Conservation (phyloP, 2,113 vertebrate species). For the Edolisoma coerulescens region DNA sequence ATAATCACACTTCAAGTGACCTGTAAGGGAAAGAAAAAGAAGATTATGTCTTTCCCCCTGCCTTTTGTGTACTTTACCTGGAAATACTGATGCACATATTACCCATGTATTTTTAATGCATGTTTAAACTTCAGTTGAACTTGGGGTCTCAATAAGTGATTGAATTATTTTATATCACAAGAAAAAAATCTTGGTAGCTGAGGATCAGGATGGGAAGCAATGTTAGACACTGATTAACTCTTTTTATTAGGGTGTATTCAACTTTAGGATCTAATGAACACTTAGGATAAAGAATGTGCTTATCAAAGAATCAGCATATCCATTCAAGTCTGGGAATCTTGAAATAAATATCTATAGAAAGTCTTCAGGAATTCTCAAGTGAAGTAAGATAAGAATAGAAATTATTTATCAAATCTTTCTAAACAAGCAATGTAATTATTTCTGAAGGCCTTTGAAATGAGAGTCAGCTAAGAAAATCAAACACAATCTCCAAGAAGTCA, state of each 20-base stretch:
- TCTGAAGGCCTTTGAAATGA: constrained; percentile 43
- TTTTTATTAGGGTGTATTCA: background rate
- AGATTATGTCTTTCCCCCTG: background rate
- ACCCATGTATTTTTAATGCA: background rate
- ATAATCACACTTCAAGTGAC: background rate
- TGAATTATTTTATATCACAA: background rate
- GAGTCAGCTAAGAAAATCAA: constrained; percentile 40
- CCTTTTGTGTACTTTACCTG: background rate
- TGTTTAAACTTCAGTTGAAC: background rate
- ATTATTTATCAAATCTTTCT: constrained; percentile 30
- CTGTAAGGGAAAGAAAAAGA: background rate
- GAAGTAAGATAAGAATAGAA: constrained; percentile 18
- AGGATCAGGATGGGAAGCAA: background rate
- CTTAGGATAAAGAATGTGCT: background rate
- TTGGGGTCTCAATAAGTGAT: background rate
- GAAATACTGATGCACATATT: background rate
- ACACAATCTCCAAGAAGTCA: constrained; percentile 22
- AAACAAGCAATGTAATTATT: constrained; percentile 47
- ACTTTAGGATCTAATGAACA: constrained; percentile 16
- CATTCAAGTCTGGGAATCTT: constrained; percentile 4
- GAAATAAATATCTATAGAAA: constrained; percentile 27
- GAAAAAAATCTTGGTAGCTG: background rate
- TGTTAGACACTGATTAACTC: background rate
- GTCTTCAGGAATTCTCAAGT: constrained; percentile 15
- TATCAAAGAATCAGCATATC: constrained; percentile 1